Percentiles rank a stretch among this genome's conserved stretches.
phyloP scores from a whole-genome alignment of 2,113 vertebrate species.

The Strix aluco region DNA sequence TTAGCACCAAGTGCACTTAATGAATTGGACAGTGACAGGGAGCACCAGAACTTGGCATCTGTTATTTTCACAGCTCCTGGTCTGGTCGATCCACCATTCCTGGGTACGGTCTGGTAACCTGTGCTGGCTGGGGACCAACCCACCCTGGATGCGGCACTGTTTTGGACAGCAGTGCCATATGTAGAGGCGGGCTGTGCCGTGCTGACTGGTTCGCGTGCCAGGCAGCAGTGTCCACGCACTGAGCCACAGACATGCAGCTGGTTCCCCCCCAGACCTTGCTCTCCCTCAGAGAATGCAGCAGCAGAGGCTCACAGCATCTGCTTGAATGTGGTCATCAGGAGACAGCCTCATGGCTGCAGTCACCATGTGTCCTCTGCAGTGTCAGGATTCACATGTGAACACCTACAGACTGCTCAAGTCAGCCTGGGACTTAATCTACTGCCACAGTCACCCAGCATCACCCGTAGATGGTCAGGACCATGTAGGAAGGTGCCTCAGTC shows the following conservation, averaged over 20 bases:
- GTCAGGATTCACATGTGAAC: background rate
- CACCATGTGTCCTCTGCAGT: background rate
- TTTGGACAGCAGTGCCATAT: background rate
- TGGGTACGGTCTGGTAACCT: background rate
- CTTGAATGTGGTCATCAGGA: background rate
- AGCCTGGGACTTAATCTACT: background rate
- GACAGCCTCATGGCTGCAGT: background rate
- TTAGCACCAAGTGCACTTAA: background rate
- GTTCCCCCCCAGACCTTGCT: background rate
- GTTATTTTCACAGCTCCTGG: background rate
- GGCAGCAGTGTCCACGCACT: background rate
- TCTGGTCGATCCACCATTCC: fast-evolving
- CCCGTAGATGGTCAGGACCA: fast-evolving
- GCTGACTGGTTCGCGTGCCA: fast-evolving
- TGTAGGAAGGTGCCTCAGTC: background rate
- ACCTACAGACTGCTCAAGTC: background rate
- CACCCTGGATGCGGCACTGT: background rate
- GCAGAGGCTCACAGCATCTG: background rate
- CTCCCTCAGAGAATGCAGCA: background rate
- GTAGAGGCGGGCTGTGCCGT: fast-evolving
- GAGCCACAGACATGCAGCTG: background rate
- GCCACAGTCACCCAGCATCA: background rate
- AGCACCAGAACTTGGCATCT: background rate
- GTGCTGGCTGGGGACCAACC: fast-evolving
- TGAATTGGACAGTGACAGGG: background rate